phyloP scores from a whole-genome alignment of 2,797 vertebrate species.

The Pelobates cultripes region DNA sequence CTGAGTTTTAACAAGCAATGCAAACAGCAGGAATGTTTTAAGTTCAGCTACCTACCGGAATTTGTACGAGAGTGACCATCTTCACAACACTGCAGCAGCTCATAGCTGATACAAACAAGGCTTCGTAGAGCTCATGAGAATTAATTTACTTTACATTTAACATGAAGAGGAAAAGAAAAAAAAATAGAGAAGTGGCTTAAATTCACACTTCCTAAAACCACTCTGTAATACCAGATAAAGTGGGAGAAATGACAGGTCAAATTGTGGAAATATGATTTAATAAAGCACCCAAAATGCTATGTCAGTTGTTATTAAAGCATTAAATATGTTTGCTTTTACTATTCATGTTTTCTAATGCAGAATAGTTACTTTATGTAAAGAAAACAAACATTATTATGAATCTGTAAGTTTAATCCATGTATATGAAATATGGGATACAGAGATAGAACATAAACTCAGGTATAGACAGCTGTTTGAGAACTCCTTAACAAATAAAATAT shows the following conservation, averaged over 20 bases:
- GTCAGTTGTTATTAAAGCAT: too few species aligned
- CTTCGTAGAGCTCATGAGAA: constrained; percentile 45
- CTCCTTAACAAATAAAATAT: too few species aligned
- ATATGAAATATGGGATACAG: too few species aligned
- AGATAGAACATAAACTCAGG: too few species aligned
- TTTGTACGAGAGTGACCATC: constrained; percentile 78
- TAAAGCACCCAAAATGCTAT: too few species aligned
- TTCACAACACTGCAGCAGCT: constrained; percentile 75
- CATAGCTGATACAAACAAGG: constrained; percentile 63
- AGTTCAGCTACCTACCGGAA: constrained; percentile 69
- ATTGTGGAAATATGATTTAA: constrained; percentile 62
- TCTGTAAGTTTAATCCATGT: too few species aligned
- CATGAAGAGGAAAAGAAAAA: constrained; percentile 47
- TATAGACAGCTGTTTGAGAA: too few species aligned
- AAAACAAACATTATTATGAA: too few species aligned
- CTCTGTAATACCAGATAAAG: constrained; percentile 70
- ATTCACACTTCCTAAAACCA: constrained; percentile 71
- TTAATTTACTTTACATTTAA: constrained; percentile 57
- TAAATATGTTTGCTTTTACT: too few species aligned
- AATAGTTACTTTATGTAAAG: too few species aligned
- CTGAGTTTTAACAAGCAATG: too few species aligned
- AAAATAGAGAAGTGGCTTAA: constrained; percentile 62
- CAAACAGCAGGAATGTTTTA: constrained; percentile 6
- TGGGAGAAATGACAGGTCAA: constrained; percentile 87
- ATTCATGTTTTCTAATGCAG: too few species aligned